Evolutionary conservation across 1,140 invertebrate genomes (phyloP).

Genomic region (Cheumatopsyche charites): DNA sequence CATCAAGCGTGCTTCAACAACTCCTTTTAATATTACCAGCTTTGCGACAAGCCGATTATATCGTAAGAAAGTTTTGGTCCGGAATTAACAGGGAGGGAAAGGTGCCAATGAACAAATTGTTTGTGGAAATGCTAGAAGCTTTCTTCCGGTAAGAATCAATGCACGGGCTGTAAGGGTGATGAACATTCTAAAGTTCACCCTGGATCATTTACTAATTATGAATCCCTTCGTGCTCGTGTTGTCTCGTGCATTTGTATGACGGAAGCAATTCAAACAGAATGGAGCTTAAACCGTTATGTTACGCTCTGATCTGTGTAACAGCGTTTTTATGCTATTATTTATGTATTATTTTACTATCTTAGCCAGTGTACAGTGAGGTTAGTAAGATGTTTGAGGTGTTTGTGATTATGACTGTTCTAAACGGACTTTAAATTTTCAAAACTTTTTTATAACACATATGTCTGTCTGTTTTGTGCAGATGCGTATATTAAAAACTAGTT

Average conservation of each 20-base stretch:
- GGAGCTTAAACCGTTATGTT: conserved; percentile 5
- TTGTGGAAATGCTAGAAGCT: conserved; percentile 95
- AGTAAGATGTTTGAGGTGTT: conserved; percentile 1
- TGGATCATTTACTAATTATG: conserved; percentile 12
- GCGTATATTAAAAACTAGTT: too few relatives aligned
- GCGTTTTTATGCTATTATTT: conserved; percentile 3
- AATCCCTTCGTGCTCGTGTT: conserved; percentile 34
- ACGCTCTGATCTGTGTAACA: neutral
- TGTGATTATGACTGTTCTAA: conserved; percentile 2
- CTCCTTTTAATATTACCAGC: conserved; percentile 88
- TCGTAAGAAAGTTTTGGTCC: conserved; percentile 89
- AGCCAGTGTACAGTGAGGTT: conserved; percentile 9
- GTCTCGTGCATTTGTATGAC: neutral
- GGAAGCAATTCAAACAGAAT: conserved; percentile 12
- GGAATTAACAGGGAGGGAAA: conserved; percentile 84
- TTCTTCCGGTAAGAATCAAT: conserved; percentile 62
- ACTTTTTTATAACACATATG: too few relatives aligned
- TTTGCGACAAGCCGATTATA: conserved; percentile 86
- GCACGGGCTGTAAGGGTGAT: conserved; percentile 44
- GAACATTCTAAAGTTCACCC: conserved; percentile 7
- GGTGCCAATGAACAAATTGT: conserved; percentile 95
- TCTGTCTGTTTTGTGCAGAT: too few relatives aligned
- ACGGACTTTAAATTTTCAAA: too few relatives aligned
- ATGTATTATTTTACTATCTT: neutral
- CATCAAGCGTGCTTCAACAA: conserved; percentile 77